These are phyloP conservation scores for Pseudorhombus dupliciocellatus DNA, from an alignment of 2,113 vertebrate genomes.

Conservation along the genomic window DNA sequence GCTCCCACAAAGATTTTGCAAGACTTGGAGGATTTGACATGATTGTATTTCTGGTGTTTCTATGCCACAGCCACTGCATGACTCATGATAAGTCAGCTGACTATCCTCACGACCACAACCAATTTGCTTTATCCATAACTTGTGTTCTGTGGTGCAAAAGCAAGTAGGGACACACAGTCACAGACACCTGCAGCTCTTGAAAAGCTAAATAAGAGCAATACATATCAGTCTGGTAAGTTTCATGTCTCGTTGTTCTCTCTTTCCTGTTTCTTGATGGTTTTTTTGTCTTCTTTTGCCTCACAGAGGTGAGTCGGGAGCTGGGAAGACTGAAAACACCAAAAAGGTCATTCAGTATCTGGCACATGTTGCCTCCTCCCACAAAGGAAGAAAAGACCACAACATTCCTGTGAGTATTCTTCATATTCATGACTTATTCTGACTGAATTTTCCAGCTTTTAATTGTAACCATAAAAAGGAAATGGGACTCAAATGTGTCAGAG, in stretches of 20 bases:
- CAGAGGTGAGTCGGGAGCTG: slow-evolving; percentile 98
- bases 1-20: slow-evolving; percentile 18
- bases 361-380: slow-evolving; percentile 97
- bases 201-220: neutral
- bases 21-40: slow-evolving; percentile 9
- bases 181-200: neutral
- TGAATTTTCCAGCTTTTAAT: neutral
- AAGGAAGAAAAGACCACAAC: slow-evolving; percentile 97
- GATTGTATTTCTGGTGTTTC: neutral
- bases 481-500: neutral
- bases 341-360: slow-evolving; percentile 99
- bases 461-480: neutral
- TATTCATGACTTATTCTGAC: neutral
- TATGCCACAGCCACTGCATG: slow-evolving; percentile 17
- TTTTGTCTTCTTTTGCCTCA: slow-evolving; percentile 22
- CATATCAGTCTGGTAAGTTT: neutral
- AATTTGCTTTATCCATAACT: neutral
- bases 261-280: slow-evolving; percentile 20
- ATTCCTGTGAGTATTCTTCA: slow-evolving; percentile 89
- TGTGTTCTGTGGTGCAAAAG: neutral
- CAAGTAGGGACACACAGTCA: neutral
- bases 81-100: slow-evolving; percentile 11
- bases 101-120: slow-evolving; percentile 20
- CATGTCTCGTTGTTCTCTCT: slow-evolving; percentile 13
- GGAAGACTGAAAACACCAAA: slow-evolving; percentile 99